Evolutionary conservation across 2,888 invertebrate genomes (phyloP).

Genomic region (Torymus aiolomorphi): DNA sequence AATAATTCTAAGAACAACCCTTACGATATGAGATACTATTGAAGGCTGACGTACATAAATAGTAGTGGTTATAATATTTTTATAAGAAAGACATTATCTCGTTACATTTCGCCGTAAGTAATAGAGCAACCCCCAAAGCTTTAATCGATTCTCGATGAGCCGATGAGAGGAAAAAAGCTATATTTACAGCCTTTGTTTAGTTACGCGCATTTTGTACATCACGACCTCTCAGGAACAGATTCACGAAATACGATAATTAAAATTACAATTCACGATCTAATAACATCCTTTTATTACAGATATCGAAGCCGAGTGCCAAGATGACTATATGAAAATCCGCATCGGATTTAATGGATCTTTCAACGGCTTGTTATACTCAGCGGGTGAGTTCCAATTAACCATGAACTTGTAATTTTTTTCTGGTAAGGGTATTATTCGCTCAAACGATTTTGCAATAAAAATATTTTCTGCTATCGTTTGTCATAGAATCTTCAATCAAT

Average conservation of each 20-base stretch:
- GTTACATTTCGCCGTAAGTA: slow-evolving; percentile 5
- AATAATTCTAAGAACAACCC: no score
- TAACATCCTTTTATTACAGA: slow-evolving; percentile 78
- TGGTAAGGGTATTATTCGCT: no score
- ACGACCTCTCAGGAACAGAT: slow-evolving; percentile 22
- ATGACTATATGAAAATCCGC: slow-evolving; percentile 96
- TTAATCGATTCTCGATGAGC: slow-evolving; percentile 17
- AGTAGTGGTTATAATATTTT: neutral
- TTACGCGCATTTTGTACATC: slow-evolving; percentile 33
- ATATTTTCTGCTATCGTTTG: no score
- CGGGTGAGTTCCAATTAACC: slow-evolving; percentile 78
- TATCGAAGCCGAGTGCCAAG: slow-evolving; percentile 96
- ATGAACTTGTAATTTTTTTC: slow-evolving; percentile 18
- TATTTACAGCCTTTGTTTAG: slow-evolving; percentile 43
- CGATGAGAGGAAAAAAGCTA: slow-evolving; percentile 27
- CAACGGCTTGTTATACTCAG: slow-evolving; percentile 91
- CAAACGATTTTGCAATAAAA: no score
- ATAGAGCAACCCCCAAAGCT: neutral
- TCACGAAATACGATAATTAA: slow-evolving; percentile 56
- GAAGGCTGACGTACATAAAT: no score
- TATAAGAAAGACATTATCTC: slow-evolving; percentile 17
- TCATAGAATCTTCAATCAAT: no score
- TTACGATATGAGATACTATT: no score
- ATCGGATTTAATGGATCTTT: slow-evolving; percentile 95
- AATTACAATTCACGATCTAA: slow-evolving; percentile 56